A percentile compares a stretch with the other conserved stretches of the same genome.
phyloP scores from a whole-genome alignment of 2,797 vertebrate species.

The Sebastiscus tertius region DNA sequence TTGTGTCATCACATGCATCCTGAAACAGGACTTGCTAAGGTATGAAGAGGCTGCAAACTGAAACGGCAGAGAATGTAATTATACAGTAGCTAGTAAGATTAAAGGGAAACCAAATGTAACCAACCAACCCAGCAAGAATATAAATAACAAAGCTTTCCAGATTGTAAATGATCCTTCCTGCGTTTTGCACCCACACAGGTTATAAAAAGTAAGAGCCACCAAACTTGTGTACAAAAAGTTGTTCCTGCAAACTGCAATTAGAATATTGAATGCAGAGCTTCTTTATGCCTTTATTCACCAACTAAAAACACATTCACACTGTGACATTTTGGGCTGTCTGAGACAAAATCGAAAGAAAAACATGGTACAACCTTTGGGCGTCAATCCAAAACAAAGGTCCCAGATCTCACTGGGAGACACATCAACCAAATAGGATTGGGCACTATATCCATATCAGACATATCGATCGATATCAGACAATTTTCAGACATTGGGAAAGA shows the following conservation, averaged over 20 bases:
- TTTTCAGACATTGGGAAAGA: too few relatives aligned
- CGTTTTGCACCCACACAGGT: background rate
- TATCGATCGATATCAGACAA: too few relatives aligned
- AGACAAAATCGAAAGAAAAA: background rate
- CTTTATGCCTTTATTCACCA: background rate
- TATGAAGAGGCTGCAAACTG: background rate
- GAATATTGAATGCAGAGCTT: background rate
- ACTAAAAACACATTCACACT: background rate
- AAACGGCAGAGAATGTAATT: background rate
- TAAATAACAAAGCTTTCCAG: background rate
- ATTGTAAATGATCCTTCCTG: background rate
- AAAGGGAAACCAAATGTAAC: background rate
- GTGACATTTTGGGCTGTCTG: background rate
- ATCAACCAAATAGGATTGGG: background rate
- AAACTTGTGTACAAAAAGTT: background rate
- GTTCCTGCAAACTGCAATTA: background rate
- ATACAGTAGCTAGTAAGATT: background rate
- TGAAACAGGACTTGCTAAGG: background rate
- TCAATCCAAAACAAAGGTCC: background rate
- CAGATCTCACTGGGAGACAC: background rate
- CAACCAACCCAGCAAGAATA: background rate
- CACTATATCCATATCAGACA: too few relatives aligned
- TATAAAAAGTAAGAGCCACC: background rate
- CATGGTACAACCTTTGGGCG: background rate
- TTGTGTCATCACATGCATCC: background rate